These are phyloP conservation scores for Sinella curviseta DNA, from an alignment of 1,140 invertebrate species.

Conservation along the genomic window DNA sequence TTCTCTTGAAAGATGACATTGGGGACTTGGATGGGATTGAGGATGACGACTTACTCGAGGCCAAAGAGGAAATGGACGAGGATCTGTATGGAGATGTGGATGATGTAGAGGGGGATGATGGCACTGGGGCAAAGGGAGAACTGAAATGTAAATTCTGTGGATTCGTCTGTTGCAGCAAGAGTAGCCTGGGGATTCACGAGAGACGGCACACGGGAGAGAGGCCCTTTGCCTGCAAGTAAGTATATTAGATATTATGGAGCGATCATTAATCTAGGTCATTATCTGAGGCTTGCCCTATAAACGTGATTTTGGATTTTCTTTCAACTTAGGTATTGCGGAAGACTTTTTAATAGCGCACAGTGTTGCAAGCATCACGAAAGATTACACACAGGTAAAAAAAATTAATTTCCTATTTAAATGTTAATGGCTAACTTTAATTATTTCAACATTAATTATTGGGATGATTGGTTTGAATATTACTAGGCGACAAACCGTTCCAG, in stretches of 20 bases:
- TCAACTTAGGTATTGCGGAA: conserved; percentile 28
- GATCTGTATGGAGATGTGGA: conserved; percentile 16
- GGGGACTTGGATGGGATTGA: background rate
- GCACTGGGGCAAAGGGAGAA: conserved; percentile 19
- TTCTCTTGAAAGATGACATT: background rate
- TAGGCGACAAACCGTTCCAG: conserved; percentile 36
- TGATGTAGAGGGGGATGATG: conserved; percentile 2
- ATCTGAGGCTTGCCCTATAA: background rate
- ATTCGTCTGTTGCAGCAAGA: conserved; percentile 40
- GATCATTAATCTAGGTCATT: background rate
- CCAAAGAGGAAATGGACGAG: conserved; percentile 9
- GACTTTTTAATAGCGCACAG: conserved; percentile 40
- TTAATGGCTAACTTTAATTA: no score
- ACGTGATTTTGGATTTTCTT: background rate
- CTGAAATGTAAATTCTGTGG: conserved; percentile 40
- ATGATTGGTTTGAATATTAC: no score
- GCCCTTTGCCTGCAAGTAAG: conserved; percentile 39
- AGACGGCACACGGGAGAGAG: conserved; percentile 36
- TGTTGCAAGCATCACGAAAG: conserved; percentile 39
- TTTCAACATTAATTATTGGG: no score
- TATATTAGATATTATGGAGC: background rate
- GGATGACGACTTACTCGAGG: conserved; percentile 19
- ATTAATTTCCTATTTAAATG: no score
- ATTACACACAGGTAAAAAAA: conserved; percentile 36
- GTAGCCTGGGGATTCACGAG: conserved; percentile 33